Evolutionary conservation across 2,797 vertebrate genomes (phyloP).

Genomic region (Clarias platycephalus): DNA sequence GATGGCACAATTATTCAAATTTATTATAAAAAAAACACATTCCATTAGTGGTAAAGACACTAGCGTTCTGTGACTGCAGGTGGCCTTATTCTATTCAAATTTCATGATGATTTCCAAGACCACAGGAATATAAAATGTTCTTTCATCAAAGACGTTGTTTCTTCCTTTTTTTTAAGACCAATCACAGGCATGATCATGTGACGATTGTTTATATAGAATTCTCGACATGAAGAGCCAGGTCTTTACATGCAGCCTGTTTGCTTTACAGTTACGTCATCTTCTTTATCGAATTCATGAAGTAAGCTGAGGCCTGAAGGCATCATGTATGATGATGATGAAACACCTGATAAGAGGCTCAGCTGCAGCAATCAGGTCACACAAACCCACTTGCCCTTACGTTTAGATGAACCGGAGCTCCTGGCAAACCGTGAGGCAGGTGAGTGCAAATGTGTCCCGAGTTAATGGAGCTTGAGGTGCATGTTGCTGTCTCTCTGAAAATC

Average conservation of each 20-base stretch:
- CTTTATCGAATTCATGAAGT: not conserved
- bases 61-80: not conserved
- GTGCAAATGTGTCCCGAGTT: constrained; percentile 46
- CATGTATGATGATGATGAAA: not conserved
- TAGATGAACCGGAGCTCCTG: not conserved
- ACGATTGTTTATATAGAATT: not conserved
- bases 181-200: not conserved
- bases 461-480: constrained; percentile 36
- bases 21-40: not conserved
- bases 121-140: not conserved
- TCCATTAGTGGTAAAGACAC: not conserved
- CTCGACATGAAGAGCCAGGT: not conserved
- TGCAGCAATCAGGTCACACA: constrained; percentile 5
- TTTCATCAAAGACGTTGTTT: not conserved
- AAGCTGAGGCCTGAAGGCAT: not conserved
- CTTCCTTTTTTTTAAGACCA: too few relatives aligned
- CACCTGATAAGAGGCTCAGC: constrained; percentile 11
- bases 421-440: not conserved
- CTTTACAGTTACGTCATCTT: not conserved
- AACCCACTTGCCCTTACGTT: not conserved
- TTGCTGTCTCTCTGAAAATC: constrained; percentile 24
- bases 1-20: not conserved
- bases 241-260: not conserved
- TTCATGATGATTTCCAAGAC: too few relatives aligned
- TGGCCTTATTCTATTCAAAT: not conserved